Evolutionary conservation across 2,797 vertebrate species (phyloP).

Genomic region (Cetoscarus ocellatus): DNA sequence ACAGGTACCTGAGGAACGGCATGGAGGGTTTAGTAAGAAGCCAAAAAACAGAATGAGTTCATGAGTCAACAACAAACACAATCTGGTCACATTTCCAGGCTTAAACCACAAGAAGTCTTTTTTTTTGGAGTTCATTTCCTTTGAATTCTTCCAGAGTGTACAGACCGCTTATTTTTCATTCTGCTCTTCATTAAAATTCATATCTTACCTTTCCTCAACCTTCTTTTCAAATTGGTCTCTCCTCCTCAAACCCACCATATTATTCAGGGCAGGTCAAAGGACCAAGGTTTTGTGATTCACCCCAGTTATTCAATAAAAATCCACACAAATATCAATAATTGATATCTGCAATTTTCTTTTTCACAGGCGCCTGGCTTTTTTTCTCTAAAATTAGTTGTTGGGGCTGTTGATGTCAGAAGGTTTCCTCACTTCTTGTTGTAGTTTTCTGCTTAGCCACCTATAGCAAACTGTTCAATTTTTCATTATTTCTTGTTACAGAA

Average conservation of each 20-base stretch:
- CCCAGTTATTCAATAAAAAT: background rate
- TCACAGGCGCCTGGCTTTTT: too few species aligned
- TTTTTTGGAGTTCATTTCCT: background rate
- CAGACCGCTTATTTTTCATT: conserved; percentile 3
- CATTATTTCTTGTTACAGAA: too few species aligned
- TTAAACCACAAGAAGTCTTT: conserved; percentile 14
- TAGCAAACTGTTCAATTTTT: too few species aligned
- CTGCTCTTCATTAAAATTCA: conserved; percentile 44
- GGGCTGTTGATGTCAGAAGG: too few species aligned
- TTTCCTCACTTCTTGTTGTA: too few species aligned
- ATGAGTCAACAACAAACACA: conserved; percentile 5
- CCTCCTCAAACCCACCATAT: conserved; percentile 6
- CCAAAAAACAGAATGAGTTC: conserved; percentile 3
- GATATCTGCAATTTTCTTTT: too few species aligned
- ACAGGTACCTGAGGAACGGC: conserved; percentile 14
- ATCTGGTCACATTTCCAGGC: background rate
- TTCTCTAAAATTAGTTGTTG: too few species aligned
- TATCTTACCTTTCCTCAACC: background rate
- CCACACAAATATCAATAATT: conserved; percentile 16
- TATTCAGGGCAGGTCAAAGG: conserved; percentile 13
- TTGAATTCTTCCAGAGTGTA: background rate
- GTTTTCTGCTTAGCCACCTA: too few species aligned
- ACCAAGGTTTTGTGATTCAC: conserved; percentile 33
- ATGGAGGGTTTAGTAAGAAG: conserved; percentile 8
- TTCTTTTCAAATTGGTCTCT: conserved; percentile 5